Evolutionary conservation across 2,113 vertebrate genomes (phyloP).

Genomic region (Perca fluviatilis): DNA sequence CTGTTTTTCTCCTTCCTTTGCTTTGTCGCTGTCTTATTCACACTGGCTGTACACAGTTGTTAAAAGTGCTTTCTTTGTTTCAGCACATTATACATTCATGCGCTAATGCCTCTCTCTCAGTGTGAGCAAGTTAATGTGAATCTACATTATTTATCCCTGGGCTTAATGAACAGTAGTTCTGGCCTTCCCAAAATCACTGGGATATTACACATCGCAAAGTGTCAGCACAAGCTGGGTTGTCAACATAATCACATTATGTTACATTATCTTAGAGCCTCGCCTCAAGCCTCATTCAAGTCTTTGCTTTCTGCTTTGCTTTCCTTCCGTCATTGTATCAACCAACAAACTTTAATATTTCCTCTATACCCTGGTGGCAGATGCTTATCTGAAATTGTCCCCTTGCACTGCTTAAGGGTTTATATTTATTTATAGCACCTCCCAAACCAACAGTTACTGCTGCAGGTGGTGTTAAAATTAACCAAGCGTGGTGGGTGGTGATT

Average conservation of each 20-base stretch:
- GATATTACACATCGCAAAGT: slow-evolving; percentile 62
- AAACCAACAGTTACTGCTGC: slow-evolving; percentile 40
- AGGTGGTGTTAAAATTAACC: slow-evolving; percentile 47
- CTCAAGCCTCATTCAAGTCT: slow-evolving; percentile 34
- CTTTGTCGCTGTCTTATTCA: slow-evolving; percentile 4
- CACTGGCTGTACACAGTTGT: slow-evolving; percentile 21
- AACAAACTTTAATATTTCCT: slow-evolving; percentile 36
- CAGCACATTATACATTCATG: slow-evolving; percentile 63
- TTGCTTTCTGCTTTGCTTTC: slow-evolving; percentile 16
- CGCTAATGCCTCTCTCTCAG: slow-evolving; percentile 38
- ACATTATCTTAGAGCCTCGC: neutral
- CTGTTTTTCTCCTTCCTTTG: neutral
- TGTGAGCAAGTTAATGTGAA: slow-evolving; percentile 58
- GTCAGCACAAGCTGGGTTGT: slow-evolving; percentile 58
- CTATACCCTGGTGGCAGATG: slow-evolving; percentile 7
- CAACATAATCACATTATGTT: slow-evolving; percentile 59
- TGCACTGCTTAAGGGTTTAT: slow-evolving; percentile 4
- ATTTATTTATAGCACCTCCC: slow-evolving; percentile 40
- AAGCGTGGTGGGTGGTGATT: slow-evolving; percentile 41
- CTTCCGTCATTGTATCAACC: slow-evolving; percentile 21
- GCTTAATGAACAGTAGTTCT: slow-evolving; percentile 61
- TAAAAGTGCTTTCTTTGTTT: slow-evolving; percentile 52
- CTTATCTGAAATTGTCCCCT: slow-evolving; percentile 25
- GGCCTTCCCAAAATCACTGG: slow-evolving; percentile 34
- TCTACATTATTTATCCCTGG: slow-evolving; percentile 64